Conservation (phyloP, 1,140 invertebrate genomes). For the Apocrypta bakeri region DNA sequence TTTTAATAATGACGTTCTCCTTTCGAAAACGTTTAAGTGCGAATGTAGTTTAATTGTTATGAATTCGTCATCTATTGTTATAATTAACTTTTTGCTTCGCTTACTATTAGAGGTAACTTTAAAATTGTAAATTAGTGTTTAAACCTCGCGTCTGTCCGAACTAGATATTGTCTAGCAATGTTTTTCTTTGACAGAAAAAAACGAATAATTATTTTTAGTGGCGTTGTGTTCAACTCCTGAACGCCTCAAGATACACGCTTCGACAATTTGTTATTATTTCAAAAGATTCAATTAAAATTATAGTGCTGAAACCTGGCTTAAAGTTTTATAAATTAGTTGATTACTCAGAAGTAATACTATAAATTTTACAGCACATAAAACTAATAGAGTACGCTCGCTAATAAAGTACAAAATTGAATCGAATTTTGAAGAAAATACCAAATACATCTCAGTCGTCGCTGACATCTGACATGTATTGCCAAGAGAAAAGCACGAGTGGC, state of each 20-base stretch:
- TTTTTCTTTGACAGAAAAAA: too few species aligned
- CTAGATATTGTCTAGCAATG: too few species aligned
- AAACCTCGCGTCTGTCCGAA: too few species aligned
- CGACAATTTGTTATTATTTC: background rate
- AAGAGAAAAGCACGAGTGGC: background rate
- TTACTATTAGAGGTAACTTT: too few species aligned
- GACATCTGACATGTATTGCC: background rate
- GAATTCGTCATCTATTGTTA: too few species aligned
- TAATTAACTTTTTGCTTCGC: too few species aligned
- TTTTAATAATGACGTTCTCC: too few species aligned
- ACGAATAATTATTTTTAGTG: too few species aligned
- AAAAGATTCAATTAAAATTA: background rate
- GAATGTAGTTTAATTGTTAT: too few species aligned
- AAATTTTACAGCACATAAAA: background rate
- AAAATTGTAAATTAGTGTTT: too few species aligned
- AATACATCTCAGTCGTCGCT: background rate
- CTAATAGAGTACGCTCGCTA: background rate
- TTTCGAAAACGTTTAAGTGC: too few species aligned
- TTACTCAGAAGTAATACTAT: background rate
- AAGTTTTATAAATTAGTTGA: background rate
- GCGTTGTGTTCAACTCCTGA: background rate
- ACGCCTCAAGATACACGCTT: background rate
- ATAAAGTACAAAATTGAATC: background rate
- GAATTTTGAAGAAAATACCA: background rate
- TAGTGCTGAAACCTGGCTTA: background rate